These are phyloP conservation scores for Sebastolobus altivelis DNA, from an alignment of 2,797 vertebrate genomes.

Conservation along the genomic window DNA sequence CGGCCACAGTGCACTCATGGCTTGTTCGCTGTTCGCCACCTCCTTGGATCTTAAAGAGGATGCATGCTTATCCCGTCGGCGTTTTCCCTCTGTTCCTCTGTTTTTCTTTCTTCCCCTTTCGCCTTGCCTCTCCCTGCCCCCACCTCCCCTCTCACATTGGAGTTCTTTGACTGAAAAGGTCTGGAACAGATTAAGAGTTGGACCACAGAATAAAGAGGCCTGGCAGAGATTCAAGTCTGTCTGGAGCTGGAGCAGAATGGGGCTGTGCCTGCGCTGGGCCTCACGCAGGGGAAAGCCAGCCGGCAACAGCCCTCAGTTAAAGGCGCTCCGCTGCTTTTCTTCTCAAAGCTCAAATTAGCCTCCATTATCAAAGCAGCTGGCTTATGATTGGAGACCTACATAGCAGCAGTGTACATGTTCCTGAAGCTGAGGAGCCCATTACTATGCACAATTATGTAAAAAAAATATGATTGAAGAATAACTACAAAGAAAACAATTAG, in stretches of 20 bases:
- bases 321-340: conserved; percentile 81
- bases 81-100: conserved; percentile 76
- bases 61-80: conserved; percentile 79
- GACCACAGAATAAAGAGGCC: conserved; percentile 92
- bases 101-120: conserved; percentile 74
- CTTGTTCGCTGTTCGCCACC: conserved; percentile 66
- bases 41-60: conserved; percentile 74
- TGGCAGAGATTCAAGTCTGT: conserved; percentile 94
- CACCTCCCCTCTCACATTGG: conserved; percentile 77
- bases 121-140: conserved; percentile 68
- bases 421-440: conserved; percentile 18
- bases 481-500: not conserved
- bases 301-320: conserved; percentile 80
- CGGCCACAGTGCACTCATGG: conserved; percentile 46
- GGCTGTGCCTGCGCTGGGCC: conserved; percentile 87
- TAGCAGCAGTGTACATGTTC: conserved; percentile 44
- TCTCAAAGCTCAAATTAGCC: conserved; percentile 81
- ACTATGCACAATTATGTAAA: conserved; percentile 14
- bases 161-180: conserved; percentile 94
- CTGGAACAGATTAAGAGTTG: conserved; percentile 98
- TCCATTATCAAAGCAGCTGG: conserved; percentile 81
- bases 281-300: conserved; percentile 85
- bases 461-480: not conserved
- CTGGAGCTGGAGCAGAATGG: conserved; percentile 87
- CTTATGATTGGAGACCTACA: conserved; percentile 73